Base-by-base conservation (phyloP, 2,888 invertebrate species). In the Aquatica leii region DNA sequence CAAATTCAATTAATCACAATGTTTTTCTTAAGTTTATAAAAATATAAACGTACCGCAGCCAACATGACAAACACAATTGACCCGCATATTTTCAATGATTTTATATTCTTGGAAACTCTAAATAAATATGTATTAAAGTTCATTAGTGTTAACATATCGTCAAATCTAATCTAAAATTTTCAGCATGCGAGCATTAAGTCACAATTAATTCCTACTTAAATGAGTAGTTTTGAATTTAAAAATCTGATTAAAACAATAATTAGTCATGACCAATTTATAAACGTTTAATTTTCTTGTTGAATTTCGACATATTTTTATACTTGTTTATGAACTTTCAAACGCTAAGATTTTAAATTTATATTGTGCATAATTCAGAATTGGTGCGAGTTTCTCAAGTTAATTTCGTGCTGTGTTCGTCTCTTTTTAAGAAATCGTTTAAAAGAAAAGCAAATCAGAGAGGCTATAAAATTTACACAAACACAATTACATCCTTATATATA, bases 401-500 rank as follows among this genome's bases (percentile, higher is more conserved):
- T 24, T 24, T 24, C 24, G 24, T 24, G 2, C 24, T 24, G 2
- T 24, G 24, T 24, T 24, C 24, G 24, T 24, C 24, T 24, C 24
- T 24, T 24, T 24, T 24, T 24, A 24, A 24, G 24, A 24, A 24
- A 24, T 24, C 24, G 24, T 24, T 24, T 24, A 24, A 24, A 51
- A 15, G 20, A 12, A 31, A 50, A 49, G 58, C 8, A 14, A 59
- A 64, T 54, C 24, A 53, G 62, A 46, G 46, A 51, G 41, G 43
- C 50, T 59, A 62, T 62, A 62, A 59, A 61, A 67, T 66, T 69
- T 66, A 65, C 69, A 67, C 69, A 71, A 76, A 74, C 73, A 74
- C 75, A 77, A 78, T 77, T 77, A 77, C 71, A 72, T 67, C 68
- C 70, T 73, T 73, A 74, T 76, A 71, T 74, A 76, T 74, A 76